A percentile compares a stretch with the other conserved stretches of the same genome.
These are phyloP conservation scores for Serrognathus titanus DNA, from an alignment of 2,888 invertebrate genomes.

Conservation along the genomic window DNA sequence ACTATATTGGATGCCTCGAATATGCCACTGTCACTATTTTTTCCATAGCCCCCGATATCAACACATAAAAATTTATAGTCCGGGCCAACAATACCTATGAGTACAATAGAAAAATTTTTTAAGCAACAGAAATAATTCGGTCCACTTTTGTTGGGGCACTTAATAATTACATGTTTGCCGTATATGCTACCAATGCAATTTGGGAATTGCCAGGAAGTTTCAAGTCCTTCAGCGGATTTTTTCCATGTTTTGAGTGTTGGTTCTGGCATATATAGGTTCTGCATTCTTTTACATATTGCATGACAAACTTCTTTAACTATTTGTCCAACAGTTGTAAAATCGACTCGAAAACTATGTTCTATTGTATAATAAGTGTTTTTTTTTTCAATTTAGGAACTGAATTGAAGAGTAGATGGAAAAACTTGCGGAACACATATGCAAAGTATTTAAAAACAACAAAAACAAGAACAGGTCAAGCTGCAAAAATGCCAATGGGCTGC, in stretches of 20 bases:
- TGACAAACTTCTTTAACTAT: no score
- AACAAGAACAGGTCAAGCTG: no score
- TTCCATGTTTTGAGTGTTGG: slow-evolving; percentile 21
- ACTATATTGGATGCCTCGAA: no score
- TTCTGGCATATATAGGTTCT: slow-evolving; percentile 6
- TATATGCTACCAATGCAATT: slow-evolving; percentile 23
- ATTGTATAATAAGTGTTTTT: no score
- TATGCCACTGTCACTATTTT: slow-evolving; percentile 17
- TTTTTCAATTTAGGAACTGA: no score
- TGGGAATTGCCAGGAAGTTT: slow-evolving; percentile 25
- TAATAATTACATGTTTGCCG: slow-evolving; percentile 22
- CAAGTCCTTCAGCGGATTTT: slow-evolving; percentile 14
- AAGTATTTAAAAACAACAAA: no score
- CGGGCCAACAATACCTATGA: slow-evolving; percentile 17
- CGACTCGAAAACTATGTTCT: no score
- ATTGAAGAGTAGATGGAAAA: no score
- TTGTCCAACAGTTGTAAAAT: no score
- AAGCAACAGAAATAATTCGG: slow-evolving; percentile 19
- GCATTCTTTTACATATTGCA: no score
- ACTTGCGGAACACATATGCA: no score
- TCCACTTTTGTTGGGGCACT: slow-evolving; percentile 21
- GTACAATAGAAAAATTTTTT: slow-evolving; percentile 17
- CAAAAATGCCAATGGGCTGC: no score
- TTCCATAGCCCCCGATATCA: slow-evolving; percentile 23
- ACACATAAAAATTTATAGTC: slow-evolving; percentile 23